phyloP scores from a whole-genome alignment of 1,140 invertebrate genomes.

The Sesamia nonagrioides region DNA sequence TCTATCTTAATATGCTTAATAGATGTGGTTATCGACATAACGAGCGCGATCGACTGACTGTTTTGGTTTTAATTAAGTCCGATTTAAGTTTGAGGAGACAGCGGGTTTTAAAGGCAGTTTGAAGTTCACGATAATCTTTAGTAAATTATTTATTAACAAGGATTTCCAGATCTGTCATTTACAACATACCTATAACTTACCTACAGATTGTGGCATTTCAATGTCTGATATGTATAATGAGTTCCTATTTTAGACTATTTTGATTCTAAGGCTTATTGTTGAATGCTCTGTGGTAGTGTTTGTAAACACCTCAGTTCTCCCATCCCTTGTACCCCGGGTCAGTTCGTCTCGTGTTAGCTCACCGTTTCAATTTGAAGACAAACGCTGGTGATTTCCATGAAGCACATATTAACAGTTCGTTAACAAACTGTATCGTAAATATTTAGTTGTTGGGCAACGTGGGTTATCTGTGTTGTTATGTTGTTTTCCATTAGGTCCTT shows the following conservation, averaged over 20 bases:
- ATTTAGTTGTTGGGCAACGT: slow-evolving; percentile 73
- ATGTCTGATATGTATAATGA: too few relatives aligned
- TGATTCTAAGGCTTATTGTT: too few relatives aligned
- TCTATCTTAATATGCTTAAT: slow-evolving; percentile 56
- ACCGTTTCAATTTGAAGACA: slow-evolving; percentile 73
- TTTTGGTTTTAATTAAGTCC: not conserved
- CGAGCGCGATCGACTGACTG: not conserved
- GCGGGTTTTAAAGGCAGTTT: not conserved
- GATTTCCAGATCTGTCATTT: too few relatives aligned
- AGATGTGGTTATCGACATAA: slow-evolving; percentile 54
- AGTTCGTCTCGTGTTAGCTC: slow-evolving; percentile 30
- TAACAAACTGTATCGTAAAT: slow-evolving; percentile 80
- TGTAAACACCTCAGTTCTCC: not conserved
- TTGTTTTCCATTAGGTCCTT: slow-evolving; percentile 49
- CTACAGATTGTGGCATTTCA: too few relatives aligned
- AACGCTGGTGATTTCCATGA: slow-evolving; percentile 78
- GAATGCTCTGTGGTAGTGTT: too few relatives aligned
- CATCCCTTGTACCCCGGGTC: slow-evolving; percentile 32
- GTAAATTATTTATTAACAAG: too few relatives aligned
- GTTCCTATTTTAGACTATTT: too few relatives aligned
- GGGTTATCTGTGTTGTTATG: slow-evolving; percentile 30
- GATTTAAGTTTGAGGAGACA: not conserved
- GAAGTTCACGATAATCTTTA: too few relatives aligned
- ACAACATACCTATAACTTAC: too few relatives aligned
- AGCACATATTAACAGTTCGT: slow-evolving; percentile 80